phyloP scores from a whole-genome alignment of 2,888 invertebrate species.

The Heterodera filipjevi region DNA sequence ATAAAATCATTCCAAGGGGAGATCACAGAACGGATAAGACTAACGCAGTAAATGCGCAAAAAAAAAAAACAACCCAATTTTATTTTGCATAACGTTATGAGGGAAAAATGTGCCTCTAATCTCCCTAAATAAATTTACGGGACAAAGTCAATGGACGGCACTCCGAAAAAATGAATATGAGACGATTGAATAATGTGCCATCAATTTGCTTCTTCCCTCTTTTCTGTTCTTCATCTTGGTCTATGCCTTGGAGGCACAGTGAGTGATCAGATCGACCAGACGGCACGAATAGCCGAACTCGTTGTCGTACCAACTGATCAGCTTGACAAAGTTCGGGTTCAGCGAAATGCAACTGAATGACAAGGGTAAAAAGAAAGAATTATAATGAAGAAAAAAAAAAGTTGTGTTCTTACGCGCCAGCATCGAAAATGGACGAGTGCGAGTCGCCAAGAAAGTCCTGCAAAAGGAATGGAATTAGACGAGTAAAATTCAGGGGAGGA shows the following conservation, averaged over 20 bases:
- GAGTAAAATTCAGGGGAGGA: too few species aligned
- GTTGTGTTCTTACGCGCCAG: slow-evolving; percentile 79
- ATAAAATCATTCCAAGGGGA: too few species aligned
- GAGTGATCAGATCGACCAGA: slow-evolving; percentile 92
- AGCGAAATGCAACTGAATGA: slow-evolving; percentile 78
- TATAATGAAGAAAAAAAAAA: neutral
- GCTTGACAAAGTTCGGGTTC: slow-evolving; percentile 92
- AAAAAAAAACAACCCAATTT: too few species aligned
- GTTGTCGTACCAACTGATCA: slow-evolving; percentile 99
- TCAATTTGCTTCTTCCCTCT: neutral
- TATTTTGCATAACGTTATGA: too few species aligned
- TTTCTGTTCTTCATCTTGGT: neutral
- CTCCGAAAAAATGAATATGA: too few species aligned
- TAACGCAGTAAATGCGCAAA: too few species aligned
- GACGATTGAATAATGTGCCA: too few species aligned
- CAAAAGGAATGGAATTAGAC: too few species aligned
- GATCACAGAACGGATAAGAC: too few species aligned
- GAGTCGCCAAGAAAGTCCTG: slow-evolving; percentile 86
- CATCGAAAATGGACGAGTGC: slow-evolving; percentile 93
- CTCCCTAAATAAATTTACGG: too few species aligned
- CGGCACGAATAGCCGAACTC: slow-evolving; percentile 97
- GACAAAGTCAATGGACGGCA: too few species aligned
- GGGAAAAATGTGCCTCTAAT: too few species aligned
- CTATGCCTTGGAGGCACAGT: slow-evolving; percentile 73
- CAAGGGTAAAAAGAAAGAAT: neutral